These are phyloP conservation scores for Busseola fusca DNA, from an alignment of 2,888 invertebrate species.

Conservation along the genomic window DNA sequence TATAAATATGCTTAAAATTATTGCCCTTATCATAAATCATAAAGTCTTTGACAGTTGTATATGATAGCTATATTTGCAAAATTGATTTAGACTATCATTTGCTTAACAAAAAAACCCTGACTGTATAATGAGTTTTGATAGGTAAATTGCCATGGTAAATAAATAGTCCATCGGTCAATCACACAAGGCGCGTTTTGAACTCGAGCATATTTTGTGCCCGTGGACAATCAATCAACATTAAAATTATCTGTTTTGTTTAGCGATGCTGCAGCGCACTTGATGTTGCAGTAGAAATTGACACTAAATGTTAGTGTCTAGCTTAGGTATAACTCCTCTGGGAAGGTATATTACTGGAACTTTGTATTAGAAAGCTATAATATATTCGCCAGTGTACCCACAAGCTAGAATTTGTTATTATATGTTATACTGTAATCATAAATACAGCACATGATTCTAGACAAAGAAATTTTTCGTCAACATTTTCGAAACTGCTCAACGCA, in stretches of 20 bases:
- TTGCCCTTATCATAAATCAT: not conserved
- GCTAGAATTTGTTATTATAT: conserved; percentile 10
- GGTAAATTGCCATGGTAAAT: not conserved
- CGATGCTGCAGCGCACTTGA: conserved; percentile 75
- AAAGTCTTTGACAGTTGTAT: not conserved
- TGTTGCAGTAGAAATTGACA: conserved; percentile 73
- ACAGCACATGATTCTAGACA: too few relatives aligned
- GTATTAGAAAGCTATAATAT: conserved; percentile 38
- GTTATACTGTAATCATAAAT: too few relatives aligned
- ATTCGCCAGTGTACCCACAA: not conserved
- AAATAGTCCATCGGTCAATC: not conserved
- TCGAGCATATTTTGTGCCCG: not conserved
- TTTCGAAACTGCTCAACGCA: too few relatives aligned
- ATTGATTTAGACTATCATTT: not conserved
- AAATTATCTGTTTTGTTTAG: conserved; percentile 69
- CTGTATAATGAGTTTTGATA: not conserved
- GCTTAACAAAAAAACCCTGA: not conserved
- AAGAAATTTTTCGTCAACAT: too few relatives aligned
- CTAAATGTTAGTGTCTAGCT: conserved; percentile 66
- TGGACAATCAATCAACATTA: not conserved
- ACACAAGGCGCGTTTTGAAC: not conserved
- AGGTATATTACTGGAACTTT: conserved; percentile 57
- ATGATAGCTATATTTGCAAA: not conserved
- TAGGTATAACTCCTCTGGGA: conserved; percentile 62
- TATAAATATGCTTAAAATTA: not conserved